Base-by-base conservation (phyloP, 2,797 vertebrate species). In the Enteromius unitaeniatus region DNA sequence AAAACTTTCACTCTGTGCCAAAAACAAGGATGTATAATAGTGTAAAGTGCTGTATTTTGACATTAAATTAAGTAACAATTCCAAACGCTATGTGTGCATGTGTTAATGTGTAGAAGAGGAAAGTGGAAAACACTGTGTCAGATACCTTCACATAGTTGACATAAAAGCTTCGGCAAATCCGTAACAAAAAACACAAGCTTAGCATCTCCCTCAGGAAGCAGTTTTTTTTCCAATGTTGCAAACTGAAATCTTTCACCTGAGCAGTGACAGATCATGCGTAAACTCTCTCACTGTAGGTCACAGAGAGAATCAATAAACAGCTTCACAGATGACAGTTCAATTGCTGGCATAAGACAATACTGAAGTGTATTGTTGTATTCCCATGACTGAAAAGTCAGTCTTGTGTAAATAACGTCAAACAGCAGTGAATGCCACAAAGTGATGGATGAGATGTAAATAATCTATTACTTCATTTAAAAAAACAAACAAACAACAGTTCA, bases 241-340 rank as follows among this genome's bases (percentile, higher is more conserved):
- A 55, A 75, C 49, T 55, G 9, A 1, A 73, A 78, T 83, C 47
- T 74, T 86, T 28, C 31, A 60, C 79, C 40, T 83, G 64, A 77
- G 49, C 64, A 58, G 23, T 45, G 81, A 78, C 79, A 55, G 47
- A 49, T 69, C 55, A 31, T 82, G 40, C 0, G 55, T 49, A 72
- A 40, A 58, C 53, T 72, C 77, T 81, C 77, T 81, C n/a, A 26
- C n/a, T 34, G 53, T 47, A 55, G 73, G 65, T 47, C 53, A 76
- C 28, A 60, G 37, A 8, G 42, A 69, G 28, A 81, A 85, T 81
- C 51, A 72, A 85, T 85, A 81, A 64, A 82, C 26, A 60, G 31
- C 74, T 70, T 28, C 17, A 45, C n/a, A 47, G 28, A 75, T 81
- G 42, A 51, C 64, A 77, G n/a, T 42, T 70, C 72, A 77, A 67